phyloP scores from a whole-genome alignment of 2,888 invertebrate genomes.

The Lasioglossum lativentre region DNA sequence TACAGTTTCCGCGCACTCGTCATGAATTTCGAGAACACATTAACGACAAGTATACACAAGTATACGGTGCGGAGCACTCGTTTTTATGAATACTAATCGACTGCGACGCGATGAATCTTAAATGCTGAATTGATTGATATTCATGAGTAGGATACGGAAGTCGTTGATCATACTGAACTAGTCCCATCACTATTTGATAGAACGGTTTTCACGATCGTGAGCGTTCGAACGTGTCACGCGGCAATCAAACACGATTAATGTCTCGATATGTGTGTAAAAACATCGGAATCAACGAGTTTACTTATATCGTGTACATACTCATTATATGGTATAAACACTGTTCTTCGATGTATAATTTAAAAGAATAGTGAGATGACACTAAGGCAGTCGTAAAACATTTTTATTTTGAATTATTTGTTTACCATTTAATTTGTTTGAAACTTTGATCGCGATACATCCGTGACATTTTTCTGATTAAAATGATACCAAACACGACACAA shows the following conservation, averaged over 20 bases:
- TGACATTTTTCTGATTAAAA: no score
- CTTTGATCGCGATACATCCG: no score
- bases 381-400: neutral
- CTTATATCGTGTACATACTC: neutral
- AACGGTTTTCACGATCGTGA: conserved; percentile 4
- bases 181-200: neutral
- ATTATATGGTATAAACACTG: no score
- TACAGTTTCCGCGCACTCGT: neutral
- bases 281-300: neutral
- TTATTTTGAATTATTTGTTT: no score
- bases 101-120: conserved; percentile 6
- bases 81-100: conserved; percentile 19
- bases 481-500: no score
- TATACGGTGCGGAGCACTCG: neutral
- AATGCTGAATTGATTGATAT: neutral
- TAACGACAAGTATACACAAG: neutral
- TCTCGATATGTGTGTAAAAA: neutral
- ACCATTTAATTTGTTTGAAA: no score
- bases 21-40: neutral
- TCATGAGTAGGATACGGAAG: neutral
- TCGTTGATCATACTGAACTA: conserved; percentile 6
- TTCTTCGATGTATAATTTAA: no score
- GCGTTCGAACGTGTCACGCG: neutral
- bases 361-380: no score
- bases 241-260: neutral